Conservation (phyloP, 2,113 vertebrate species). For the Beaufortia kweichowensis region DNA sequence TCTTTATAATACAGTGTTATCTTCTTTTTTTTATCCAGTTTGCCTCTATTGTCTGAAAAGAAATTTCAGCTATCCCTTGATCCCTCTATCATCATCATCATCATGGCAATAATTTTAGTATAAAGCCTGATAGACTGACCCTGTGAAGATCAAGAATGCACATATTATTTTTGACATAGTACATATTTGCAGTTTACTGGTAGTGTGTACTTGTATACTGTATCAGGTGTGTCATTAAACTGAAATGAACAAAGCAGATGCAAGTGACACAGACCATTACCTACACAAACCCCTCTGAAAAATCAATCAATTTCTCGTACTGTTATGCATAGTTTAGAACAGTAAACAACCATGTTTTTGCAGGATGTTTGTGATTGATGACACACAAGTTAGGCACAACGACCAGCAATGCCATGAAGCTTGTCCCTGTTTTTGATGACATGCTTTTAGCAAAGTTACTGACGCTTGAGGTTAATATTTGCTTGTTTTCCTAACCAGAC, state of each 20-base stretch:
- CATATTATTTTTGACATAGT: too few relatives aligned
- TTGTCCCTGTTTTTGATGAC: neutral
- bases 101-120: neutral
- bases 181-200: too few relatives aligned
- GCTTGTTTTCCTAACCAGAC: constrained; percentile 32
- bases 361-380: neutral
- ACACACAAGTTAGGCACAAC: neutral
- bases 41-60: neutral
- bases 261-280: neutral
- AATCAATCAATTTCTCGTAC: too few relatives aligned
- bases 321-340: too few relatives aligned
- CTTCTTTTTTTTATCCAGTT: constrained; percentile 23
- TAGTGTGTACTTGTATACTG: too few relatives aligned
- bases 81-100: neutral
- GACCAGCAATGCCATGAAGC: neutral
- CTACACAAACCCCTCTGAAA: neutral
- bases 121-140: constrained; percentile 17
- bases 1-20: neutral
- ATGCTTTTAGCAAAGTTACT: neutral
- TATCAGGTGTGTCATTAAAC: neutral
- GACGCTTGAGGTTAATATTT: constrained; percentile 43
- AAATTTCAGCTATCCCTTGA: neutral
- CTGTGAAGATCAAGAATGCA: neutral
- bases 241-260: neutral
- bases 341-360: constrained; percentile 13